These are phyloP conservation scores for Drosophila micromelanica DNA, from an alignment of 1,140 invertebrate genomes.

Conservation along the genomic window DNA sequence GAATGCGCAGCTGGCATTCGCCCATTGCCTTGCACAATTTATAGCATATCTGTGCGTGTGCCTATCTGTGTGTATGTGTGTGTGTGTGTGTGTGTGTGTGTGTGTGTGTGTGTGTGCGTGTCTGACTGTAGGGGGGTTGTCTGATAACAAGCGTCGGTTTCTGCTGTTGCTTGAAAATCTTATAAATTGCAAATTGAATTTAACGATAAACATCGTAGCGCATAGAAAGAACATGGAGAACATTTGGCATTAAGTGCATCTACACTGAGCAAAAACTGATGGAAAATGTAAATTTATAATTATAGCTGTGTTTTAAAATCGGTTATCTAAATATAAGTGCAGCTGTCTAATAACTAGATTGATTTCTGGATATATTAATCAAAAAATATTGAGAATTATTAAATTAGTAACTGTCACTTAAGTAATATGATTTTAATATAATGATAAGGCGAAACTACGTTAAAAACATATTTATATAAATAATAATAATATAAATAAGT, in stretches of 20 bases:
- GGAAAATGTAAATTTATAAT: neutral
- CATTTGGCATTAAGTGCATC: slow-evolving; percentile 4
- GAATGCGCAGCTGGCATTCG: slow-evolving; percentile 68
- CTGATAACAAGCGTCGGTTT: slow-evolving; percentile 58
- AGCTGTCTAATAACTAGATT: too few species aligned
- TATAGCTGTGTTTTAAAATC: too few species aligned
- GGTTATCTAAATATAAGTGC: too few species aligned
- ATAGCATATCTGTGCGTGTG: slow-evolving; percentile 57
- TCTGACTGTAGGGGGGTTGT: slow-evolving; percentile 2
- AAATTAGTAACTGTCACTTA: too few species aligned
- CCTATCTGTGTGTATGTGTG: slow-evolving; percentile 1
- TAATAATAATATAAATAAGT: too few species aligned
- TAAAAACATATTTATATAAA: too few species aligned
- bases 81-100: neutral
- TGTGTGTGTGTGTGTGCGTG: neutral
- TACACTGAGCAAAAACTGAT: slow-evolving; percentile 7
- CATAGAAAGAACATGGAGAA: slow-evolving; percentile 8
- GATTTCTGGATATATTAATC: too few species aligned
- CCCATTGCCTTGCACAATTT: slow-evolving; percentile 61
- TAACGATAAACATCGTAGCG: slow-evolving; percentile 71
- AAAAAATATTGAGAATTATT: too few species aligned
- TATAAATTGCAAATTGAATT: slow-evolving; percentile 83
- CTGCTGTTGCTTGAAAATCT: slow-evolving; percentile 63
- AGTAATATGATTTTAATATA: too few species aligned
- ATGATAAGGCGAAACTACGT: too few species aligned